A percentile compares a stretch with the other conserved stretches of the same genome.
phyloP scores from a whole-genome alignment of 2,888 invertebrate species.

The Glaucopsyche alexis region DNA sequence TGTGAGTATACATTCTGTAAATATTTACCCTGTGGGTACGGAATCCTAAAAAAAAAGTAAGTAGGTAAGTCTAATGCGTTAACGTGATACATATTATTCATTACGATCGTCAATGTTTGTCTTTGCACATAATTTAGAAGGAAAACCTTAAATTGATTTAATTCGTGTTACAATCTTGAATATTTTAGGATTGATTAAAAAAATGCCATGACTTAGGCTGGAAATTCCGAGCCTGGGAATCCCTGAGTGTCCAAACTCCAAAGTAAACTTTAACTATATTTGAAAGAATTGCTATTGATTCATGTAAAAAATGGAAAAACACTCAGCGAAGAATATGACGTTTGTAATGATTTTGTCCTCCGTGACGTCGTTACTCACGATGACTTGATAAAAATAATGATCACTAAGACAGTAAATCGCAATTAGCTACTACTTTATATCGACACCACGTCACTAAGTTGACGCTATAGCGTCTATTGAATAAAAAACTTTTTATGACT shows the following conservation, averaged over 20 bases:
- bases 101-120: neutral
- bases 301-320: constrained; percentile 23
- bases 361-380: constrained; percentile 5
- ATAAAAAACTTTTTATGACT: neutral
- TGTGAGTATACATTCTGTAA: too few species aligned
- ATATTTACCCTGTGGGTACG: too few species aligned
- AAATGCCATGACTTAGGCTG: constrained; percentile 38
- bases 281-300: constrained; percentile 19
- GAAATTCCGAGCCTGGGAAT: constrained; percentile 45
- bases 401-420: neutral
- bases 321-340: neutral
- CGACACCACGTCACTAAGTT: neutral
- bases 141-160: neutral
- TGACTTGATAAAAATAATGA: neutral
- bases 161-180: constrained; percentile 23
- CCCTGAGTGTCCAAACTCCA: constrained; percentile 37
- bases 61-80: neutral
- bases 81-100: neutral
- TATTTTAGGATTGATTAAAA: constrained; percentile 33
- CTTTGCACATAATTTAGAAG: neutral
- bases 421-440: neutral
- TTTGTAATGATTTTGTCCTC: constrained; percentile 6
- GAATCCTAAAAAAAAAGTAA: neutral
- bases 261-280: constrained; percentile 31
- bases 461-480: neutral